phyloP scores from a whole-genome alignment of 2,888 invertebrate species.

The Chrysomela aeneicollis region DNA sequence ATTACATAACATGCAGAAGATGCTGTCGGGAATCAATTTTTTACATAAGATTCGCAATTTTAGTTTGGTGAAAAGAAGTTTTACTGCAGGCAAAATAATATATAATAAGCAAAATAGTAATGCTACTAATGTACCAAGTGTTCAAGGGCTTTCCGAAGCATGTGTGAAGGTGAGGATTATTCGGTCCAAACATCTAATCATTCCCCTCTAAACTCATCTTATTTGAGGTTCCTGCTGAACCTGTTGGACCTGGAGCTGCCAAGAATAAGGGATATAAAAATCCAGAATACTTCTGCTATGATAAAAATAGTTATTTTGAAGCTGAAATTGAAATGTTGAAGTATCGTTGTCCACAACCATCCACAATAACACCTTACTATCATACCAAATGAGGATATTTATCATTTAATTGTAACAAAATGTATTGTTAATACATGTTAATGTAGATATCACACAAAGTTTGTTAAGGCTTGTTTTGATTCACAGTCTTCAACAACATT shows the following conservation, averaged over 20 bases:
- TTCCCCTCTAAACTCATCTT: neutral
- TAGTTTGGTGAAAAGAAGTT: constrained; percentile 46
- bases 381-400: constrained; percentile 25
- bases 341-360: constrained; percentile 81
- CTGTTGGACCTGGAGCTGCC: constrained; percentile 77
- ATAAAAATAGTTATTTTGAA: constrained; percentile 79
- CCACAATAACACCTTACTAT: constrained; percentile 54
- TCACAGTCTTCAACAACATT: constrained; percentile 47
- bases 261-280: constrained; percentile 77
- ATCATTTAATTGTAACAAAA: neutral
- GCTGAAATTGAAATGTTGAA: constrained; percentile 87
- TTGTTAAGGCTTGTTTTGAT: neutral
- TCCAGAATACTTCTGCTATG: constrained; percentile 87
- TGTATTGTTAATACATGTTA: too few species aligned
- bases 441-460: neutral
- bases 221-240: constrained; percentile 59
- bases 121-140: constrained; percentile 55
- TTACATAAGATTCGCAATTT: constrained; percentile 44
- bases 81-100: constrained; percentile 51
- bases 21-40: constrained; percentile 9
- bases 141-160: constrained; percentile 72
- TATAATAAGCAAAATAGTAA: constrained; percentile 46
- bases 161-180: constrained; percentile 59
- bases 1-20: too few species aligned
- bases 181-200: neutral